Base-by-base conservation (phyloP, 2,113 vertebrate species). In the Chauna torquata region DNA sequence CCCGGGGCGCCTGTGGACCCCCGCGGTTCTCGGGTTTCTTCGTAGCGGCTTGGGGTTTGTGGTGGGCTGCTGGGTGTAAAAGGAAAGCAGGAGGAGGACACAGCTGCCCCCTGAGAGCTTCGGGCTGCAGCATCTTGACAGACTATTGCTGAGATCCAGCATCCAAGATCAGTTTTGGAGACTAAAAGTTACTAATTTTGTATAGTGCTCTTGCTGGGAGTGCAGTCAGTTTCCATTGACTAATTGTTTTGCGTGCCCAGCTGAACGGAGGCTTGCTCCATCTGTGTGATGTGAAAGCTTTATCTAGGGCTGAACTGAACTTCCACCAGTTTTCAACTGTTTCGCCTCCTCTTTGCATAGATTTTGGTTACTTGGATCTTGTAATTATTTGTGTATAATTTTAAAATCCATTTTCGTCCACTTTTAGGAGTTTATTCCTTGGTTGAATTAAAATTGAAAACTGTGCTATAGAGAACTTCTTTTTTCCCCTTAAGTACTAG, bases 121-220 rank as follows among this genome's bases (percentile, higher is more conserved):
- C 18, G 23, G 30, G n/a, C 23, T 36, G 32, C 28, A 25, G 38
- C 40, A 8, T 44, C 38, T 28, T 32, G 12, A 12, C 30, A n/a
- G 50, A 12, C 28, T 24, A 22, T 20, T n/a, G 17, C 28, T 1
- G 2, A 55, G 55, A 50, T 23, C 8, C 16, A 5, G 28, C 0
- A 0, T 6, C 20, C 12, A 11, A 32, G 16, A 3, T 9, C 17
- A 1, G 11, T 11, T 57, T 68, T 42, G 7, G 19, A 25, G 2
- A 0, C 55, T 9, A 44, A 55, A 13, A 8, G 2, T 57, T 7
- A 1, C 0, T 38, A 4, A 6, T 19, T 62, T 36, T 40, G 17
- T 32, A 0, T 14, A 3, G 25, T 8, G 50, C 14, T 23, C 0
- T 18, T 30, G 1, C 1, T 23, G 3, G 8, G 1, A 3, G 19